A percentile compares a stretch with the other conserved stretches of the same genome.
phyloP scores from a whole-genome alignment of 2,797 vertebrate species.

The Hippopotamyrus pictus region DNA sequence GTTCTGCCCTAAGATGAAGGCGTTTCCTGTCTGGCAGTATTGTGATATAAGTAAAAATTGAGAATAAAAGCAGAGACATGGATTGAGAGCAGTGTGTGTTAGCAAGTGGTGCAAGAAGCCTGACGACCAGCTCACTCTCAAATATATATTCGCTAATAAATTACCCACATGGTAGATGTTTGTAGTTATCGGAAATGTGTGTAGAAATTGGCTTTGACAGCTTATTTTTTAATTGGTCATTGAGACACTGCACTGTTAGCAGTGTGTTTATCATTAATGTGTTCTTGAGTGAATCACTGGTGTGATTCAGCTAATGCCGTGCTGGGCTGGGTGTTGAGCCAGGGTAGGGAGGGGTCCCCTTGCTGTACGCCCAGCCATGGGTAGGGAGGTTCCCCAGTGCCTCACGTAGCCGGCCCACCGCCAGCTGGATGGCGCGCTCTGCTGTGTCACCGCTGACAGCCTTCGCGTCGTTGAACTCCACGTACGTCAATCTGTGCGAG shows the following conservation, averaged over 20 bases:
- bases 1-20: background rate
- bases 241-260: background rate
- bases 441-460: background rate
- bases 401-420: background rate
- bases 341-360: background rate
- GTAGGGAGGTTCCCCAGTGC: background rate
- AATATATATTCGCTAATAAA: background rate
- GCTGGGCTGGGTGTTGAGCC: background rate
- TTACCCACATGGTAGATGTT: background rate
- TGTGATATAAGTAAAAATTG: background rate
- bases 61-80: background rate
- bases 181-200: background rate
- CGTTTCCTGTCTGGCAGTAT: background rate
- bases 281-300: background rate
- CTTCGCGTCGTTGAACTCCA: background rate
- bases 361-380: background rate
- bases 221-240: background rate
- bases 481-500: background rate
- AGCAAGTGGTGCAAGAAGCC: background rate
- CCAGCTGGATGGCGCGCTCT: background rate
- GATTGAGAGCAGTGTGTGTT: background rate
- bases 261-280: background rate
- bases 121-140: background rate
- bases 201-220: background rate
- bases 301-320: background rate